A percentile compares a stretch with the other conserved stretches of the same genome.
These are phyloP conservation scores for Prionailurus viverrinus DNA, from an alignment of 2,113 vertebrate genomes.

Conservation along the genomic window DNA sequence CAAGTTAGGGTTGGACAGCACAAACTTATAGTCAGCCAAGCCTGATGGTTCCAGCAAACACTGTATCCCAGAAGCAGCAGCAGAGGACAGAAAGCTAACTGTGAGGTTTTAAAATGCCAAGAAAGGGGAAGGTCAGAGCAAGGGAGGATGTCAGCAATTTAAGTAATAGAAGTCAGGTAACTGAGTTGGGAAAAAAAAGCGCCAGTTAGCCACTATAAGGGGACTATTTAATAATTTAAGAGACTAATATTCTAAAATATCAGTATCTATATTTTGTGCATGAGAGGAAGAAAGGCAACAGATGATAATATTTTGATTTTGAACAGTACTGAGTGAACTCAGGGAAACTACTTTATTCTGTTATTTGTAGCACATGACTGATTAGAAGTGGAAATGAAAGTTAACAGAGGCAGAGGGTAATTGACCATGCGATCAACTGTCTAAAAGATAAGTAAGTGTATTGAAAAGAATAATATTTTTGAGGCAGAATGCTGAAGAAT, in stretches of 20 bases:
- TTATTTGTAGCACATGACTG: neutral
- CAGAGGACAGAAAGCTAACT: constrained; percentile 24
- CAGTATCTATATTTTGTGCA: neutral
- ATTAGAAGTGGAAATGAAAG: constrained; percentile 3
- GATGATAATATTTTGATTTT: constrained; percentile 3
- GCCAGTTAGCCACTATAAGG: neutral
- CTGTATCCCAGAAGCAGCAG: neutral
- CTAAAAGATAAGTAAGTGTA: neutral
- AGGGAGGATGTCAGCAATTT: neutral
- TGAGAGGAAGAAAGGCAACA: neutral
- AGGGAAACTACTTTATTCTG: neutral
- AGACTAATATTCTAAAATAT: constrained; percentile 2
- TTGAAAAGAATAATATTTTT: neutral
- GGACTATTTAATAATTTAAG: constrained; percentile 11
- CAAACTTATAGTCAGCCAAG: constrained; percentile 19
- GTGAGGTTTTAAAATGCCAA: neutral
- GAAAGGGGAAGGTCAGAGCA: neutral
- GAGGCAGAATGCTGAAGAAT: neutral
- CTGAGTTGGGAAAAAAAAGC: neutral
- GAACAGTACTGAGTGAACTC: neutral
- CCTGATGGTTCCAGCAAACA: constrained; percentile 20
- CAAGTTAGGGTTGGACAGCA: constrained; percentile 75
- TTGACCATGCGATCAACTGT: neutral
- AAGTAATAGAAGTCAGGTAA: neutral
- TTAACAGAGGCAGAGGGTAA: constrained; percentile 27